These are phyloP conservation scores for Calephelis virginiensis DNA, from an alignment of 1,140 invertebrate species.

Conservation along the genomic window DNA sequence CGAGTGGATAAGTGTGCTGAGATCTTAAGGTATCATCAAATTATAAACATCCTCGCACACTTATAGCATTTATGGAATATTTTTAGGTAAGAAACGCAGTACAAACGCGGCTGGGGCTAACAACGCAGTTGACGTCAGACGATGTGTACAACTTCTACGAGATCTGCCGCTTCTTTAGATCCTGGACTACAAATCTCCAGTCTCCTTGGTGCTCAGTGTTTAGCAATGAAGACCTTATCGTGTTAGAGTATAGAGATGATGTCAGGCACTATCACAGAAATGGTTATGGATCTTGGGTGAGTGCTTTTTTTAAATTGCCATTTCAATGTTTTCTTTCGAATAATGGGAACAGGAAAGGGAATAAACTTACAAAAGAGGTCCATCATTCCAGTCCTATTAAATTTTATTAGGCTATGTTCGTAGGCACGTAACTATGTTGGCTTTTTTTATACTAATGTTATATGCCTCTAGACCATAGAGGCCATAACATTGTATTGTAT, in stretches of 20 bases:
- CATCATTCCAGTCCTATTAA: too few species aligned
- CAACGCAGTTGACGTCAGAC: slow-evolving; percentile 35
- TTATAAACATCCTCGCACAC: too few species aligned
- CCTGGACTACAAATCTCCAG: slow-evolving; percentile 80
- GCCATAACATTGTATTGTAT: too few species aligned
- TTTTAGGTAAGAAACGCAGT: slow-evolving; percentile 49
- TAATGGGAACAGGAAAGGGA: neutral
- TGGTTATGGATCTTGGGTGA: slow-evolving; percentile 59
- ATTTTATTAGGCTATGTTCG: too few species aligned
- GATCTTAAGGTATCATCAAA: too few species aligned
- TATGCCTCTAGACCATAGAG: too few species aligned
- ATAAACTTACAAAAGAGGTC: neutral
- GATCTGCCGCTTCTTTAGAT: slow-evolving; percentile 87
- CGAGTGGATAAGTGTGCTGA: too few species aligned
- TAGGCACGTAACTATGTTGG: too few species aligned
- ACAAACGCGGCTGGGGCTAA: slow-evolving; percentile 45
- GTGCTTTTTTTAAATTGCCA: slow-evolving; percentile 16
- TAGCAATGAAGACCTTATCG: slow-evolving; percentile 82
- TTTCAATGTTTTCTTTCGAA: neutral
- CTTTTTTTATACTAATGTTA: too few species aligned
- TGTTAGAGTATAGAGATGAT: slow-evolving; percentile 89
- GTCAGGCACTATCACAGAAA: slow-evolving; percentile 82
- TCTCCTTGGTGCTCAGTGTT: slow-evolving; percentile 88
- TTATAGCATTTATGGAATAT: too few species aligned
- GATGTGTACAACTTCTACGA: slow-evolving; percentile 80